Conservation (phyloP, 1,140 invertebrate species). For the Nasonia vitripennis region DNA sequence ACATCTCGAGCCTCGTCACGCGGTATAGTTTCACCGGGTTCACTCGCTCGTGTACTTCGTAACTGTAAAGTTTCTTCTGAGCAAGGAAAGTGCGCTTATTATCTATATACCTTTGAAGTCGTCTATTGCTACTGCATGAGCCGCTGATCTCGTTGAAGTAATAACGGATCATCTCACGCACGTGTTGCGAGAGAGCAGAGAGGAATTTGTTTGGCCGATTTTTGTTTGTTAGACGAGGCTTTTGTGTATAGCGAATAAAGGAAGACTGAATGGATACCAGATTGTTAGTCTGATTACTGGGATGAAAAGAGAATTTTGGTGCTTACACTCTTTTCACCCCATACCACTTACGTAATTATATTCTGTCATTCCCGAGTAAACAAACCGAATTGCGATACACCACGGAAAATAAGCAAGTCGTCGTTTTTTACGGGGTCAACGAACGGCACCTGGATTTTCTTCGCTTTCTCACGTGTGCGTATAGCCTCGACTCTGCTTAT, state of each 20-base stretch:
- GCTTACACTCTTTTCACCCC: no score
- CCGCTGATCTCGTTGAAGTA: no score
- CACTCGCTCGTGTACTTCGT: neutral
- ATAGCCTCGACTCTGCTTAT: neutral
- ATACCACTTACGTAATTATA: no score
- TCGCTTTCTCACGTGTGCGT: neutral
- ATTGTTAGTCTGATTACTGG: no score
- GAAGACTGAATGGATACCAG: no score
- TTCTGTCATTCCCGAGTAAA: no score
- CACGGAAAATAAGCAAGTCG: neutral
- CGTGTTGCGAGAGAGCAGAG: no score
- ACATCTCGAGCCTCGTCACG: neutral
- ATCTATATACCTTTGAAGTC: neutral
- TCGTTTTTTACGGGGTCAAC: slow-evolving; percentile 3
- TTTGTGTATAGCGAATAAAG: no score
- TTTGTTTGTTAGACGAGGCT: no score
- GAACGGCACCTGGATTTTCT: slow-evolving; percentile 7
- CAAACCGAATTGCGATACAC: neutral
- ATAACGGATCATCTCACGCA: no score
- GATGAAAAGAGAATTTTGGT: no score
- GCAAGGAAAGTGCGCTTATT: neutral
- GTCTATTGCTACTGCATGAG: neutral
- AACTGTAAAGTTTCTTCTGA: neutral
- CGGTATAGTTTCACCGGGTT: neutral
- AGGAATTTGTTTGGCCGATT: no score